phyloP scores from a whole-genome alignment of 37 sponge, comb jelly and placozoan genomes.

The Lycopodina hypogea region DNA sequence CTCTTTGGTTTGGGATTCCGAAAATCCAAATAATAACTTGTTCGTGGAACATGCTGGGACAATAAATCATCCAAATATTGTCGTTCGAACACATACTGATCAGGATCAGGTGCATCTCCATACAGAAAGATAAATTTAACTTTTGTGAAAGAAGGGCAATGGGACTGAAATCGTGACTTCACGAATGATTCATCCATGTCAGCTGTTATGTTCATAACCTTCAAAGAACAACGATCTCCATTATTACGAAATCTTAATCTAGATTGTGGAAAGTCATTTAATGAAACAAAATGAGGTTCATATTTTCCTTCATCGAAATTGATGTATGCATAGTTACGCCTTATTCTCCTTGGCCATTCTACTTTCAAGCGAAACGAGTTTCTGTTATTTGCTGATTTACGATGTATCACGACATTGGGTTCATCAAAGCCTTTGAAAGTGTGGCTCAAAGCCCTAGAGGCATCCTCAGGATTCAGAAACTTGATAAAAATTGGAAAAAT shows the following conservation, averaged over 20 bases:
- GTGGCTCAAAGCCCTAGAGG: conserved; percentile 8
- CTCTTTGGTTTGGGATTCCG: neutral
- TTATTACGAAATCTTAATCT: neutral
- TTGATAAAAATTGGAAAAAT: conserved; percentile 24
- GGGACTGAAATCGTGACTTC: neutral
- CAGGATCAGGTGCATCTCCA: neutral
- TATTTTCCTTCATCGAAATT: conserved; percentile 13
- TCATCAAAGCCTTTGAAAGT: neutral
- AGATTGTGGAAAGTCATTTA: neutral
- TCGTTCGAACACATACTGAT: neutral
- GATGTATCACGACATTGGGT: neutral
- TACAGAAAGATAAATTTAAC: neutral
- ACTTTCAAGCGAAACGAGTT: conserved; percentile 19
- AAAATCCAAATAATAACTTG: neutral
- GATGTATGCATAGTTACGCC: conserved; percentile 37
- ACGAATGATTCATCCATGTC: neutral
- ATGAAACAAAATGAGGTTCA: too few species aligned
- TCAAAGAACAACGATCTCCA: neutral
- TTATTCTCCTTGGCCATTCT: conserved; percentile 50
- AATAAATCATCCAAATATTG: neutral
- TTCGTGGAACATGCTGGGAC: neutral
- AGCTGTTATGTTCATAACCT: neutral
- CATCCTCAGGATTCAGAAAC: conserved; percentile 28
- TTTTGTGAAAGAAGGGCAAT: neutral
- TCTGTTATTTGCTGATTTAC: neutral